These are phyloP conservation scores for Morinoia aosen DNA, from an alignment of 2,888 invertebrate genomes.

Conservation along the genomic window DNA sequence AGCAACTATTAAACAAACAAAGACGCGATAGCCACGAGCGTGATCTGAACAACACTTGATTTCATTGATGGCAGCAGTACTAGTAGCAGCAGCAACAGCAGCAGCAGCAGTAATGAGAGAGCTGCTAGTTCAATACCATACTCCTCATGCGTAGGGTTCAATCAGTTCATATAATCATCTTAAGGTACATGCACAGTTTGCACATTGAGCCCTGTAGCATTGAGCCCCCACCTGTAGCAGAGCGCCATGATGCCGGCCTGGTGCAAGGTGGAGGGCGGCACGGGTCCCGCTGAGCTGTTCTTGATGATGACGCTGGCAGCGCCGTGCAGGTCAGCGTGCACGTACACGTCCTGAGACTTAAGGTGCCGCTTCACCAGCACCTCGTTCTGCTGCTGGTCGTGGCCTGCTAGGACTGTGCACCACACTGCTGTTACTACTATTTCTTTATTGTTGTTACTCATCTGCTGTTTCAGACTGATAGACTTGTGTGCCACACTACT, in stretches of 20 bases:
- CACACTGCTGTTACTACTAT: not conserved
- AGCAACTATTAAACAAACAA: too few relatives aligned
- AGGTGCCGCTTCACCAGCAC: conserved; percentile 95
- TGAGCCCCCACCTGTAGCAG: conserved; percentile 54
- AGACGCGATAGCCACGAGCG: too few relatives aligned
- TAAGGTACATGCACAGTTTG: too few relatives aligned
- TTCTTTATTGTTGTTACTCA: not conserved
- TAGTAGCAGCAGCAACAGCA: too few relatives aligned
- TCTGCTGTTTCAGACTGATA: conserved; percentile 96
- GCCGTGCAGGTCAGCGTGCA: conserved; percentile 95
- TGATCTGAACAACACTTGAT: too few relatives aligned
- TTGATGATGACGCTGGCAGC: conserved; percentile 93
- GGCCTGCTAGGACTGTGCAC: conserved; percentile 86
- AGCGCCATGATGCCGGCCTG: conserved; percentile 75
- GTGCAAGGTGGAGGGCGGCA: conserved; percentile 94
- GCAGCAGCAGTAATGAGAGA: too few relatives aligned
- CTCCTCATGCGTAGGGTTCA: too few relatives aligned
- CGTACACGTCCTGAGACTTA: conserved; percentile 83
- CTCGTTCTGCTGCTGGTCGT: conserved; percentile 99
- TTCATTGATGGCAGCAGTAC: too few relatives aligned
- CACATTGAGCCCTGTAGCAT: too few relatives aligned
- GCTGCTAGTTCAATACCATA: too few relatives aligned
- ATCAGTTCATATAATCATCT: too few relatives aligned
- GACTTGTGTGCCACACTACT: conserved; percentile 75
- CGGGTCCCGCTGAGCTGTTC: conserved; percentile 78